These are phyloP conservation scores for Amazona vittata DNA, from an alignment of 2,113 vertebrate genomes.

Conservation along the genomic window DNA sequence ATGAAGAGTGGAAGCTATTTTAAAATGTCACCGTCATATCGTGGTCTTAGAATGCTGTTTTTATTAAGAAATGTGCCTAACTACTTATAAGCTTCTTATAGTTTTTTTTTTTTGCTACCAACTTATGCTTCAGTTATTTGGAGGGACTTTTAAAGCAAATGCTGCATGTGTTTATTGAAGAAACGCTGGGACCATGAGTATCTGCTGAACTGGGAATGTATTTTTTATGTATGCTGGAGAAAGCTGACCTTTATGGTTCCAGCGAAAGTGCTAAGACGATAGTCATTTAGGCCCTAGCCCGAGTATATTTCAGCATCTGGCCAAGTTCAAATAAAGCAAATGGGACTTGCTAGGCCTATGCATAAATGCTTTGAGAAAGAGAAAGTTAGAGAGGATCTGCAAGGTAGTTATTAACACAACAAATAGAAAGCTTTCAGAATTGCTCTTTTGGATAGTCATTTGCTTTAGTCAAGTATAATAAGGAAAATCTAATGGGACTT, in stretches of 20 bases:
- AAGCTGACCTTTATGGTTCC: background rate
- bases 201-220: background rate
- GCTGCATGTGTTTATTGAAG: background rate
- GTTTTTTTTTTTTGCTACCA: background rate
- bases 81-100: background rate
- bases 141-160: background rate
- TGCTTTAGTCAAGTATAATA: conserved; percentile 12
- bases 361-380: background rate
- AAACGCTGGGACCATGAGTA: background rate
- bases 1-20: background rate
- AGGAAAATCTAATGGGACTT: conserved; percentile 3
- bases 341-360: background rate
- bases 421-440: background rate
- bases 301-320: background rate
- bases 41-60: background rate
- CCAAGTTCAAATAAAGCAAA: background rate
- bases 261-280: background rate
- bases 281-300: background rate
- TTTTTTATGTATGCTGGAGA: background rate
- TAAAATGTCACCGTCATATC: background rate
- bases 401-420: background rate
- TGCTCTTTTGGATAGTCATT: background rate
- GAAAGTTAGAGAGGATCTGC: background rate
- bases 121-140: background rate
- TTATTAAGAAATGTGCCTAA: background rate